Base-by-base conservation (phyloP, 2,888 invertebrate genomes). In the Melinaea menophilus region DNA sequence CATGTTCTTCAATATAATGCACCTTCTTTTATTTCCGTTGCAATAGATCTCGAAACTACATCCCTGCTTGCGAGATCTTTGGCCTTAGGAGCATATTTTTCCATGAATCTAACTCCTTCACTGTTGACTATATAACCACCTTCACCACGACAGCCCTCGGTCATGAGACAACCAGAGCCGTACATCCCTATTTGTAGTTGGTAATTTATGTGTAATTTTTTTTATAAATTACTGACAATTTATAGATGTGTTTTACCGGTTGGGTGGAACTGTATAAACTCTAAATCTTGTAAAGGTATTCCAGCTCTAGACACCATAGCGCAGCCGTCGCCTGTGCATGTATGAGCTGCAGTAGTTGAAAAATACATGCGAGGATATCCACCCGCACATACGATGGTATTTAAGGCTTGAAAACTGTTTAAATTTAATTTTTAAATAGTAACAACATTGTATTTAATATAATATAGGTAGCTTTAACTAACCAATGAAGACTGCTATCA, bases 241-340 rank as follows among this genome's bases (percentile, higher is more conserved):
- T 9, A 41, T 9, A 41, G 11, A 9, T 9, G 37, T 5, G 7
- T 37, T 7, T 45, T 68, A 93, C 97, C 98, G 65, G 99, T 99
- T 0, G 99, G 99, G 86, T 99, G 99, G 86, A 99, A 99, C 89
- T 99, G 99, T 31, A 99, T 95, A 79, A 99, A 99, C 86, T 99
- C 99, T 91, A 99, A 93, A 90, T 99, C 99, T 83, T 99, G 96
- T 75, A 95, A 94, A 3, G 95, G 95, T 48, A 99, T 89, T n/a
- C 97, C 97, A 45, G 97, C 98, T 48, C 99, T 93, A 0, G 96
- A 90, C 0, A 95, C 94, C 95, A 99, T 96, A 0, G 98, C 98
- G 5, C 95, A 96, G 5, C 99, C 99, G 78, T 99, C 99, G 11
- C 98, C 98, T 0, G 99, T 99, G 82, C 98, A 99, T 0, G 99